A percentile compares a stretch with the other conserved stretches of the same genome.
Conservation (phyloP, 2,888 invertebrate species). For the Ctenicera cuprea region DNA sequence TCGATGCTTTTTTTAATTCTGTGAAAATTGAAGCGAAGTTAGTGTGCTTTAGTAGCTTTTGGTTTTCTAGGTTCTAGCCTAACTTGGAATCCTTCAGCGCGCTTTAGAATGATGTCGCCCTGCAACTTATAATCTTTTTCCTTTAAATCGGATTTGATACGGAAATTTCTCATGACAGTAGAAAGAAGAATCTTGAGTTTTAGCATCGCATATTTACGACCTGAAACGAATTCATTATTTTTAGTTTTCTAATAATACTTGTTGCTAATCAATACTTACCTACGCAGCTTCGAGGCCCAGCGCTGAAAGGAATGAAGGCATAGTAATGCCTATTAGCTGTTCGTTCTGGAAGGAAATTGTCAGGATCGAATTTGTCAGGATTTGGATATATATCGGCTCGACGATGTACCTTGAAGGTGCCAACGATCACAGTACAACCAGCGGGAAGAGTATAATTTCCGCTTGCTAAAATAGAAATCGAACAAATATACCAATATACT, state of each 20-base stretch:
- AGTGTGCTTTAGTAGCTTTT: neutral
- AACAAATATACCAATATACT: no score
- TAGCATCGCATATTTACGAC: slow-evolving; percentile 87
- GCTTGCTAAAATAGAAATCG: slow-evolving; percentile 9
- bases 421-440: slow-evolving; percentile 81
- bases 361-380: slow-evolving; percentile 84
- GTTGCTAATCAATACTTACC: slow-evolving; percentile 71
- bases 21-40: no score
- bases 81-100: slow-evolving; percentile 84
- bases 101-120: slow-evolving; percentile 84
- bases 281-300: slow-evolving; percentile 87
- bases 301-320: slow-evolving; percentile 87
- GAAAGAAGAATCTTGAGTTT: slow-evolving; percentile 85
- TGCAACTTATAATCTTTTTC: slow-evolving; percentile 83
- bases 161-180: slow-evolving; percentile 82
- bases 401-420: slow-evolving; percentile 82
- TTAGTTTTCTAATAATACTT: neutral
- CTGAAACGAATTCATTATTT: slow-evolving; percentile 66
- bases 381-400: slow-evolving; percentile 80
- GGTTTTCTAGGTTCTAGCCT: slow-evolving; percentile 79
- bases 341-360: slow-evolving; percentile 86
- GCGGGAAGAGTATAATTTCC: slow-evolving; percentile 72
- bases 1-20: no score
- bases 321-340: slow-evolving; percentile 86
- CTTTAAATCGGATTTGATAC: slow-evolving; percentile 78